These are phyloP conservation scores for Chymomyza costata DNA, from an alignment of 1,140 invertebrate genomes.

Conservation along the genomic window DNA sequence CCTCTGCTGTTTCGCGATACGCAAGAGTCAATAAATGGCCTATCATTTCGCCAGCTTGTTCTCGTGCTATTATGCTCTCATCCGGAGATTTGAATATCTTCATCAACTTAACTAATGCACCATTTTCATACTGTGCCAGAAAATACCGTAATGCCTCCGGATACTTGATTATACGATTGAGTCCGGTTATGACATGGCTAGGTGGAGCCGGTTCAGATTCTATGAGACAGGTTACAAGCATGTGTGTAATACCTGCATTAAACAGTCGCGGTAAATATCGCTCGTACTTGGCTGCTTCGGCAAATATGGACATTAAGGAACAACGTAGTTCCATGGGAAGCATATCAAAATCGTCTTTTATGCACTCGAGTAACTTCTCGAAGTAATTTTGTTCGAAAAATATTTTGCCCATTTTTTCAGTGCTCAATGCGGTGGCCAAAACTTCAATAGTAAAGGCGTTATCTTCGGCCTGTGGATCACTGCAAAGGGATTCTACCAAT, in stretches of 20 bases:
- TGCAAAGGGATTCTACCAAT: constrained; percentile 52
- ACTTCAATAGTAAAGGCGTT: constrained; percentile 49
- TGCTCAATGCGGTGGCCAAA: constrained; percentile 52
- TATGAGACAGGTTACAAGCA: constrained; percentile 52
- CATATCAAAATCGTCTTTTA: constrained; percentile 22
- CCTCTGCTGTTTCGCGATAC: constrained; percentile 31
- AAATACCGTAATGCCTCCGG: constrained; percentile 39
- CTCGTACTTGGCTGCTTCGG: constrained; percentile 54
- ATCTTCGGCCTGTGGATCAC: constrained; percentile 30
- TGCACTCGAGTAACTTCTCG: constrained; percentile 41
- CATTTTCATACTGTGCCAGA: constrained; percentile 36
- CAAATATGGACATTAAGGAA: constrained; percentile 52
- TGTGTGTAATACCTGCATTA: constrained; percentile 37
- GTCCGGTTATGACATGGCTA: constrained; percentile 39
- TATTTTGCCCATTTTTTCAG: constrained; percentile 61
- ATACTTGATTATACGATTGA: constrained; percentile 47
- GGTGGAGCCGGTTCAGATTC: constrained; percentile 39
- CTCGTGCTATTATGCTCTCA: constrained; percentile 49
- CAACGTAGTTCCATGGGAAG: constrained; percentile 36
- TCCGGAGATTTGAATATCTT: constrained; percentile 25
- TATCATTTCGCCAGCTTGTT: constrained; percentile 52
- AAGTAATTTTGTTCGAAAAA: constrained; percentile 71
- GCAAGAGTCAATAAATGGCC: constrained; percentile 37
- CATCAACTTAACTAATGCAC: constrained; percentile 29
- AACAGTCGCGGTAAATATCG: constrained; percentile 45